These are phyloP conservation scores for Phoenoteleia sp. DNA, from an alignment of 2,888 invertebrate species.

Conservation along the genomic window DNA sequence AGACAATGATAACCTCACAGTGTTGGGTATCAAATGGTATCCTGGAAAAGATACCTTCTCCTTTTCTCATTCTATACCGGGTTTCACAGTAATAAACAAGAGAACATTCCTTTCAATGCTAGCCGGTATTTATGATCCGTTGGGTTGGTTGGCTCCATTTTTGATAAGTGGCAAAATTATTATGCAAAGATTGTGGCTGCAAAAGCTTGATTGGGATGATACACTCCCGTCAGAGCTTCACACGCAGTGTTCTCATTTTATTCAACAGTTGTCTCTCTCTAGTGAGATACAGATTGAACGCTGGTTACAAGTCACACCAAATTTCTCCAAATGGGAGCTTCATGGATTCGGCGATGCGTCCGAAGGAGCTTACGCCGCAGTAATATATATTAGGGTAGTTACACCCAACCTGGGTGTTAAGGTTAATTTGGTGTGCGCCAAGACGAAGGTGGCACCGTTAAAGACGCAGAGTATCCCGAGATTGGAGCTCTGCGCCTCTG, in stretches of 20 bases:
- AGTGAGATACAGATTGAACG: too few species aligned
- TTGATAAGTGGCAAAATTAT: neutral
- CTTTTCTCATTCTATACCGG: too few species aligned
- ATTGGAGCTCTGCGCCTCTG: neutral
- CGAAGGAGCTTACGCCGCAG: too few species aligned
- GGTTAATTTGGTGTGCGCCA: neutral
- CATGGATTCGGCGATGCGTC: neutral
- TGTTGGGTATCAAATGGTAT: neutral
- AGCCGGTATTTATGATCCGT: neutral
- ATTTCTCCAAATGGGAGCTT: too few species aligned
- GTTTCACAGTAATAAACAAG: neutral
- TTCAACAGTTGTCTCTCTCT: too few species aligned
- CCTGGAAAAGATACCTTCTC: too few species aligned
- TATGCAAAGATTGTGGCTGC: neutral
- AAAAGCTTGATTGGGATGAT: neutral
- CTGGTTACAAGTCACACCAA: too few species aligned
- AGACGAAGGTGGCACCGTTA: conserved; percentile 1
- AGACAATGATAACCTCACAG: neutral
- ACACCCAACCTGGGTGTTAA: too few species aligned
- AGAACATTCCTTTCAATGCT: neutral
- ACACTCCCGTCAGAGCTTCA: neutral
- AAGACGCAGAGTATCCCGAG: neutral
- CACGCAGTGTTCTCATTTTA: neutral
- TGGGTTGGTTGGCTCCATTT: neutral
- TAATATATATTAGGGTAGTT: too few species aligned